A percentile compares a stretch with the other conserved stretches of the same genome.
phyloP scores from a whole-genome alignment of 2,113 vertebrate genomes.

The Peucedramus taeniatus region DNA sequence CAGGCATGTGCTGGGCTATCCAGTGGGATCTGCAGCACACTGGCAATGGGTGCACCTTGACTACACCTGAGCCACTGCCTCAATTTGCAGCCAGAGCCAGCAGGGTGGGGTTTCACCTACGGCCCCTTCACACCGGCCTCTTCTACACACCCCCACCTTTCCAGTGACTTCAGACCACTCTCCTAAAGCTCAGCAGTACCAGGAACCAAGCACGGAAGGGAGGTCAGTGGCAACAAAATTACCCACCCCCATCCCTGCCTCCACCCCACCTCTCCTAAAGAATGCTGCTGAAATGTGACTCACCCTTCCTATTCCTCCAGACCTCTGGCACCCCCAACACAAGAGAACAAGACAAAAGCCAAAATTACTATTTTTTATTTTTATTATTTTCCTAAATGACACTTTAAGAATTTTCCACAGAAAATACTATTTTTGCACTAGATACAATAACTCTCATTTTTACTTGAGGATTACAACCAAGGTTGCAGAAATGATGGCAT shows the following conservation, averaged over 20 bases:
- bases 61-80: not conserved
- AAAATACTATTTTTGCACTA: not conserved
- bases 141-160: rapidly evolving
- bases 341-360: not conserved
- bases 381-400: not conserved
- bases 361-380: not conserved
- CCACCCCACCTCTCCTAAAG: not conserved
- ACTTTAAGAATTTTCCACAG: not conserved
- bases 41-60: not conserved
- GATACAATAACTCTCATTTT: not conserved
- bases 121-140: not conserved
- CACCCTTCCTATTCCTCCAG: not conserved
- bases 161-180: rapidly evolving
- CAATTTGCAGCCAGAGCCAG: rapidly evolving
- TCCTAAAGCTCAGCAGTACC: not conserved
- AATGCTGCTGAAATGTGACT: not conserved
- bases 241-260: not conserved
- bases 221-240: not conserved
- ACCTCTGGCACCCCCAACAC: not conserved
- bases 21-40: not conserved
- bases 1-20: not conserved
- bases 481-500: conserved; percentile 8
- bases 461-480: not conserved
- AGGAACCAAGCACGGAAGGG: not conserved
- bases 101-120: not conserved